Conservation (phyloP, 2,888 invertebrate genomes). For the Sminthurinus aureus region DNA sequence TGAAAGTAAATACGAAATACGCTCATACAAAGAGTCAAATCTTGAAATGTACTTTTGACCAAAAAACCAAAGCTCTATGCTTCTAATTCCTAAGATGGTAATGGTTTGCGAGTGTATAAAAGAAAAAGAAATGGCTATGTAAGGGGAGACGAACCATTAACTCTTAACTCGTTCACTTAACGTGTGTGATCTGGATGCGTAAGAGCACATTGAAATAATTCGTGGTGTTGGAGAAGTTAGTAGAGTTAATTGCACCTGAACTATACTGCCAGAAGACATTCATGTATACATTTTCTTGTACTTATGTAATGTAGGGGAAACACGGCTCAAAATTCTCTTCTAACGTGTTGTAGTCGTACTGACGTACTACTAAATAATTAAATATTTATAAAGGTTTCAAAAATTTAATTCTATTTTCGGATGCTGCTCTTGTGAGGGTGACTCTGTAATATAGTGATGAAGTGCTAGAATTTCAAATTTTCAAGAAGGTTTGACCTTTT, state of each 20-base stretch:
- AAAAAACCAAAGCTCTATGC: not conserved
- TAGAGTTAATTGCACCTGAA: constrained; percentile 22
- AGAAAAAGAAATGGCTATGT: constrained; percentile 22
- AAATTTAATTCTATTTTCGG: too few relatives aligned
- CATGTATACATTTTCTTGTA: not conserved
- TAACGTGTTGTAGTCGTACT: too few relatives aligned
- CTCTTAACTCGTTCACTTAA: not conserved
- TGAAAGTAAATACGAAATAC: too few relatives aligned
- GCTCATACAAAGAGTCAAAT: not conserved
- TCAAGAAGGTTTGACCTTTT: too few relatives aligned
- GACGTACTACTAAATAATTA: too few relatives aligned
- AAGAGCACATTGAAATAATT: constrained; percentile 23
- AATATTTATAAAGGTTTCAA: too few relatives aligned
- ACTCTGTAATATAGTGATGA: too few relatives aligned
- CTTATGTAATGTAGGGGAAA: not conserved
- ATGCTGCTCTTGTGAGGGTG: too few relatives aligned
- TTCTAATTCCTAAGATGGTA: constrained; percentile 9
- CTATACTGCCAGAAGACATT: constrained; percentile 20
- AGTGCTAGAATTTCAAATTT: too few relatives aligned
- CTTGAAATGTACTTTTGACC: not conserved
- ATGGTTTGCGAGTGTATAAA: constrained; percentile 3
- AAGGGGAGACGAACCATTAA: constrained; percentile 1
- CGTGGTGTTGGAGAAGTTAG: not conserved
- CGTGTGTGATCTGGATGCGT: not conserved
- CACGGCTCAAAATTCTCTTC: too few relatives aligned